phyloP scores from a whole-genome alignment of 2,888 invertebrate genomes.

The Agonum fuliginosum region DNA sequence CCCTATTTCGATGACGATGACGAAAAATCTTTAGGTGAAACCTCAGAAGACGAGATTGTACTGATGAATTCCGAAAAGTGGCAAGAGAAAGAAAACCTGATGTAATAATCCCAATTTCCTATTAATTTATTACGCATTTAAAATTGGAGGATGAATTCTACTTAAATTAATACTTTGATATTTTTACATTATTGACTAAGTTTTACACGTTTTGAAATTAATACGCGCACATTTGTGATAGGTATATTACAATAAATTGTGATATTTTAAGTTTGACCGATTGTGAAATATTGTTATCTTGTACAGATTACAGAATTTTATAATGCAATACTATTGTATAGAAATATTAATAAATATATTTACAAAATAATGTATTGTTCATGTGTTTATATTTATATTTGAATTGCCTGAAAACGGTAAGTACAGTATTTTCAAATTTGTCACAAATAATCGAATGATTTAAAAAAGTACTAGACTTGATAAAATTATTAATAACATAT shows the following conservation, averaged over 20 bases:
- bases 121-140: slow-evolving; percentile 38
- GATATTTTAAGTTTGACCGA: slow-evolving; percentile 17
- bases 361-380: neutral
- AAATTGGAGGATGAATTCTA: neutral
- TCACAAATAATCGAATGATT: no score
- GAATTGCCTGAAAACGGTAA: no score
- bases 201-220: slow-evolving; percentile 18
- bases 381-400: no score
- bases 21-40: slow-evolving; percentile 76
- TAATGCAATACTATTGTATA: slow-evolving; percentile 36
- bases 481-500: no score
- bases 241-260: slow-evolving; percentile 9
- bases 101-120: neutral
- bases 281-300: slow-evolving; percentile 5
- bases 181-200: neutral
- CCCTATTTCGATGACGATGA: slow-evolving; percentile 86
- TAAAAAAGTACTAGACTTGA: no score
- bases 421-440: no score
- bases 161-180: neutral
- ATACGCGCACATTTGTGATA: slow-evolving; percentile 17
- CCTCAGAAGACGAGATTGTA: slow-evolving; percentile 77
- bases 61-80: slow-evolving; percentile 69
- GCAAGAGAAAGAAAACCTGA: slow-evolving; percentile 34
- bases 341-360: slow-evolving; percentile 33
- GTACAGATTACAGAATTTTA: slow-evolving; percentile 37